These are phyloP conservation scores for Spondyliosoma cantharus DNA, from an alignment of 2,797 vertebrate species.

Conservation along the genomic window DNA sequence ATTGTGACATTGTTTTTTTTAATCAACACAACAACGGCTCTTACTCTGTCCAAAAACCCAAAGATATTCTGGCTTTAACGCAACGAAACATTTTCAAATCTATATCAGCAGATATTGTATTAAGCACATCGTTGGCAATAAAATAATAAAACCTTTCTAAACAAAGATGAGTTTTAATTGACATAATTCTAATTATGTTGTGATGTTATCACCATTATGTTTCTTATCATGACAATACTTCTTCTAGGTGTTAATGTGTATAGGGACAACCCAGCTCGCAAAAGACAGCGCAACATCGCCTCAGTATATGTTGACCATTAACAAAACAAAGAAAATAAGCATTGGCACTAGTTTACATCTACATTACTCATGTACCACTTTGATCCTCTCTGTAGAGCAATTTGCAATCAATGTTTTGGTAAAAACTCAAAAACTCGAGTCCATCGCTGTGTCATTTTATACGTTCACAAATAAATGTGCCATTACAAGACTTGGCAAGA, in stretches of 20 bases:
- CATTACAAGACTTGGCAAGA: constrained; percentile 59
- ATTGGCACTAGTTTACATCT: not conserved
- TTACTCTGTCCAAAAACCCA: too few relatives aligned
- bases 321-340: constrained; percentile 31
- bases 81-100: too few relatives aligned
- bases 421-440: constrained; percentile 28
- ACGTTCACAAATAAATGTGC: constrained; percentile 63
- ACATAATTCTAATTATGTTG: not conserved
- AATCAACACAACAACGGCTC: too few relatives aligned
- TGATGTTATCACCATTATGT: not conserved
- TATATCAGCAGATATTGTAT: not conserved
- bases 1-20: too few relatives aligned
- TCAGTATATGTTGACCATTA: constrained; percentile 8
- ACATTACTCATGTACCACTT: not conserved
- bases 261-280: not conserved
- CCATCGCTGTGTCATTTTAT: constrained; percentile 46
- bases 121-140: not conserved
- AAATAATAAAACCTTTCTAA: not conserved
- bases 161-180: not conserved
- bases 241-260: not conserved
- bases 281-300: not conserved
- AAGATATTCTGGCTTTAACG: too few relatives aligned
- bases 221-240: not conserved
- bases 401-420: constrained; percentile 15
- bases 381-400: constrained; percentile 8